Percentiles rank a stretch among this genome's conserved stretches.
Evolutionary conservation across 1,140 invertebrate genomes (phyloP).

Genomic region (Habropoda laboriosa): DNA sequence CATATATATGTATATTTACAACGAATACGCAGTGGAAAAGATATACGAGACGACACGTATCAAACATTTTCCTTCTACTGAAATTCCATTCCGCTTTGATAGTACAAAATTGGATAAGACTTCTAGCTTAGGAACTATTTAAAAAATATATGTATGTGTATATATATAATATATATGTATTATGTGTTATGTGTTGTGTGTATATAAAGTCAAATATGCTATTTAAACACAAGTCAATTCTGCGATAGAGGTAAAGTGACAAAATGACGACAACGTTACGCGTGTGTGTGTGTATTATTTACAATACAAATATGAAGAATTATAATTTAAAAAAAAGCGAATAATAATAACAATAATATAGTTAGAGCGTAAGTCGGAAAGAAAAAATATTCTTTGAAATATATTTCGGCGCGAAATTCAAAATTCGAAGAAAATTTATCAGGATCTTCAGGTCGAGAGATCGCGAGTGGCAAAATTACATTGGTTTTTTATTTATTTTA

Average conservation of each 20-base stretch:
- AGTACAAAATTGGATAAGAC: constrained; percentile 61
- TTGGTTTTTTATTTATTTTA: constrained; percentile 27
- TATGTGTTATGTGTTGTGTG: background rate
- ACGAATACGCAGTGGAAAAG: background rate
- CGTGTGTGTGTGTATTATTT: constrained; percentile 23
- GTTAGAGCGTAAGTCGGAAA: background rate
- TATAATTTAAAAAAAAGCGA: constrained; percentile 41
- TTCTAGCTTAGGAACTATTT: constrained; percentile 75
- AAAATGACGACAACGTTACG: constrained; percentile 24
- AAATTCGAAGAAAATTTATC: constrained; percentile 32
- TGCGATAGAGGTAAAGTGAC: constrained; percentile 21
- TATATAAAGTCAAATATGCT: background rate
- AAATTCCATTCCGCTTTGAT: constrained; percentile 35
- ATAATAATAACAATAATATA: constrained; percentile 10
- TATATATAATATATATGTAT: constrained; percentile 4
- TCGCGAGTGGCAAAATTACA: constrained; percentile 66
- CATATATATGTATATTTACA: constrained; percentile 57
- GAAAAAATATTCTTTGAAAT: constrained; percentile 10
- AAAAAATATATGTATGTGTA: constrained; percentile 60
- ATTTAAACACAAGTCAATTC: constrained; percentile 42
- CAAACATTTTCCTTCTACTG: constrained; percentile 10
- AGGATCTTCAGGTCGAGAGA: constrained; percentile 33
- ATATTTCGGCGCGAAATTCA: constrained; percentile 1
- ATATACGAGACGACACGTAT: background rate
- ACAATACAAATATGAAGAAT: constrained; percentile 20